Percentiles rank a stretch among this genome's conserved stretches.
These are phyloP conservation scores for Pseudachorutes palmiensis DNA, from an alignment of 1,140 invertebrate genomes.

Conservation along the genomic window DNA sequence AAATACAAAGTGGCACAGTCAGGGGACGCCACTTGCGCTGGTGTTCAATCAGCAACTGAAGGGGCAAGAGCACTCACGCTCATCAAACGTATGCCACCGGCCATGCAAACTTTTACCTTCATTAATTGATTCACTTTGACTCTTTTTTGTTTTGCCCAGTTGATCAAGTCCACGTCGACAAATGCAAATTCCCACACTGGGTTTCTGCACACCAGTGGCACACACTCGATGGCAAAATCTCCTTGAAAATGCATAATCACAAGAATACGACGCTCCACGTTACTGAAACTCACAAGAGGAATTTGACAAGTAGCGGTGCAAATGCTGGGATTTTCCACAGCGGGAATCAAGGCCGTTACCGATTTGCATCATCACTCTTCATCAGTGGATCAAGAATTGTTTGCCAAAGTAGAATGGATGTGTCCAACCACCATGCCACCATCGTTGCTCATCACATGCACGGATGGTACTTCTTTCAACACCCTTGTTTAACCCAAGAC, in stretches of 20 bases:
- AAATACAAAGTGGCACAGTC: slow-evolving; percentile 74
- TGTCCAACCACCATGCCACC: slow-evolving; percentile 51
- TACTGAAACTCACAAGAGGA: slow-evolving; percentile 46
- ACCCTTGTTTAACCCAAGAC: slow-evolving; percentile 7
- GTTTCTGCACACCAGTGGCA: slow-evolving; percentile 68
- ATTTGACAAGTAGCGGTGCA: slow-evolving; percentile 27
- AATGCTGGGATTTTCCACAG: not conserved
- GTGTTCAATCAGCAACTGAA: slow-evolving; percentile 66
- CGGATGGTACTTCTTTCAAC: slow-evolving; percentile 53
- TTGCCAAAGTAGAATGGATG: slow-evolving; percentile 43
- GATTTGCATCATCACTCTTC: slow-evolving; percentile 12
- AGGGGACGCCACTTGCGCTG: slow-evolving; percentile 79
- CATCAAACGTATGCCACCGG: slow-evolving; percentile 55
- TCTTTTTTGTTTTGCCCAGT: not conserved
- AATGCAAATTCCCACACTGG: slow-evolving; percentile 67
- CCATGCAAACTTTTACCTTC: not conserved
- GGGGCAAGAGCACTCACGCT: slow-evolving; percentile 66
- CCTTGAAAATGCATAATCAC: slow-evolving; percentile 63
- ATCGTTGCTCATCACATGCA: slow-evolving; percentile 61
- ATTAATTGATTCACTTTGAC: not conserved
- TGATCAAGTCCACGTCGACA: slow-evolving; percentile 45
- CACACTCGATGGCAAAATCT: slow-evolving; percentile 62
- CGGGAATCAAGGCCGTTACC: not conserved
- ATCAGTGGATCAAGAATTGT: slow-evolving; percentile 49
- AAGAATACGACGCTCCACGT: slow-evolving; percentile 61